Evolutionary conservation across 2,797 vertebrate species (phyloP), one percentile per base, ranked within the genome.

Genomic region (Carcharodon carcharias): DNA sequence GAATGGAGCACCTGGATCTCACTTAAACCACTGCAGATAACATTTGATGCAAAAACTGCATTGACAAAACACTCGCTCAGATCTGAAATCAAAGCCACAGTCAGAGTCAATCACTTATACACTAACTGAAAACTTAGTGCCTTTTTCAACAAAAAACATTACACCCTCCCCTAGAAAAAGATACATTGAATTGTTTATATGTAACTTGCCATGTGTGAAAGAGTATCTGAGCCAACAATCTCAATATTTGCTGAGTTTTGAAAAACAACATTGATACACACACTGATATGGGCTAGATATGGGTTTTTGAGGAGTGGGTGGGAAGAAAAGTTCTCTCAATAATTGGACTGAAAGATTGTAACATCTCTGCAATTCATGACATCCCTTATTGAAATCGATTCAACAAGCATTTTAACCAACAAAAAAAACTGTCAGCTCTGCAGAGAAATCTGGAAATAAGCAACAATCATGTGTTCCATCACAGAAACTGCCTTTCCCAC

Each of bases 321-420:
- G 35, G 16, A 92, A 92, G 58, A 92, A 95, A 95, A 50, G 26
- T 50, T 28, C 23, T 71, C 40, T 18, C 26, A 71, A 69, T 45
- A 95, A 69, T 11, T 85, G 40, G 45, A 85, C n/a, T 45, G 21
- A 50, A 69, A 95, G 50, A 73, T 95, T 95, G 5, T 28, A 16
- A 69, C 50, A 31, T 69, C 93, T 50, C 65, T 73, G 40, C 65
- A 95, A 54, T 95, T 45, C 65, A 50, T 50, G 40, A 50, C 65
- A 95, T 50, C 1, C 23, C 40, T 45, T 45, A 69, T 69, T 71
- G 11, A 50, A 95, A 69, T 54, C 54, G 65, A 4, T 31, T 45
- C 93, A 95, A 71, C 26, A 12, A 35, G 28, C 26, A 95, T 54
- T 95, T 95, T 67, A 95, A 26, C 93, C 93, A 95, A 73, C 92